Conservation (phyloP, 1,140 invertebrate genomes). For the Chrysomallon squamiferum region DNA sequence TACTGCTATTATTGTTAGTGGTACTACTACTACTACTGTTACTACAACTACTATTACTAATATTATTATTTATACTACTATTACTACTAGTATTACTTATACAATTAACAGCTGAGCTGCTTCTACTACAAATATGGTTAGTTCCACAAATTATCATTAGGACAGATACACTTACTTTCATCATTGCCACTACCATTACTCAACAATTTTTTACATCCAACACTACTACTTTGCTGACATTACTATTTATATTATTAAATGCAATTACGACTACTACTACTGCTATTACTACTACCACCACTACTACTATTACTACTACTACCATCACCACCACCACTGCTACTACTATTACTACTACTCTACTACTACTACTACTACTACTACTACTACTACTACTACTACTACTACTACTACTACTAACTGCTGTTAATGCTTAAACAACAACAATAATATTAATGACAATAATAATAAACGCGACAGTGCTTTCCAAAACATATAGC, state of each 20-base stretch:
- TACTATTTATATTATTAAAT: neutral
- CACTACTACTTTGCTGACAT: too few species aligned
- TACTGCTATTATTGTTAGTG: too few species aligned
- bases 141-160: too few species aligned
- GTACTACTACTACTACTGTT: too few species aligned
- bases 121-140: neutral
- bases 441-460: too few species aligned
- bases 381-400: slow-evolving; percentile 9
- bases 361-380: slow-evolving; percentile 5
- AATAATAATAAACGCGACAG: neutral
- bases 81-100: neutral
- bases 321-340: slow-evolving; percentile 5
- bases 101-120: neutral
- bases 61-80: neutral
- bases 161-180: too few species aligned
- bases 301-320: slow-evolving; percentile 6
- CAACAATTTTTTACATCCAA: too few species aligned
- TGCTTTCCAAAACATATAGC: too few species aligned
- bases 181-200: too few species aligned
- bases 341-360: slow-evolving; percentile 6
- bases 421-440: neutral
- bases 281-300: slow-evolving; percentile 6
- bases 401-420: slow-evolving; percentile 9
- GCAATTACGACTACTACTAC: slow-evolving; percentile 1
- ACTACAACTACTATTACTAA: too few species aligned